These are phyloP conservation scores for Melanerpes aurifrons DNA, from an alignment of 2,113 vertebrate species.

Conservation along the genomic window DNA sequence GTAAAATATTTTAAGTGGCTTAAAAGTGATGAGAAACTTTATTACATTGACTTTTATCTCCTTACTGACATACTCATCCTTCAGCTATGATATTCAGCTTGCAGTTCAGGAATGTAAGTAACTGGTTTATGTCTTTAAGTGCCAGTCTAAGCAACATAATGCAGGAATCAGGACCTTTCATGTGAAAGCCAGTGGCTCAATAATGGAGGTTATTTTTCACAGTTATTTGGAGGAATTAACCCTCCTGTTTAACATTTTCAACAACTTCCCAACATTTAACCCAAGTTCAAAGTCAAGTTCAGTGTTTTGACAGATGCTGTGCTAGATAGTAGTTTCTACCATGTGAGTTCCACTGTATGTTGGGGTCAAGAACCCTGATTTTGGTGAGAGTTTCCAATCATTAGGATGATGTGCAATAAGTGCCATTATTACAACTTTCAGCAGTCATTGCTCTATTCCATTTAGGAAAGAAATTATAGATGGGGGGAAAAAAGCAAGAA, in stretches of 20 bases:
- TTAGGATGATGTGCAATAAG: neutral
- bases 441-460: neutral
- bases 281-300: neutral
- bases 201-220: neutral
- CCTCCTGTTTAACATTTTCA: neutral
- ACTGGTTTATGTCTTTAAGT: neutral
- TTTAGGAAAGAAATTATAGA: neutral
- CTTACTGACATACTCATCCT: neutral
- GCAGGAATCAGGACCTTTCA: neutral
- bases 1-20: neutral
- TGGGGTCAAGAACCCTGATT: neutral
- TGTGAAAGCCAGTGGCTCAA: neutral
- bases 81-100: neutral
- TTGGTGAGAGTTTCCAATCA: neutral
- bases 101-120: neutral
- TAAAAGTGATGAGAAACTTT: neutral
- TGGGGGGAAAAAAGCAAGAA: neutral
- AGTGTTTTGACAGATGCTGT: neutral
- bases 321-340: neutral
- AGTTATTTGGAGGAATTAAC: neutral
- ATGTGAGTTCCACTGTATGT: neutral
- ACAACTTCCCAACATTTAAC: neutral
- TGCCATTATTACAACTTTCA: neutral
- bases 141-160: neutral
- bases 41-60: neutral